Percentiles rank a stretch among this genome's conserved stretches.
Evolutionary conservation across 2,797 vertebrate species (phyloP).

Genomic region (Oceanodroma leucorhoa): DNA sequence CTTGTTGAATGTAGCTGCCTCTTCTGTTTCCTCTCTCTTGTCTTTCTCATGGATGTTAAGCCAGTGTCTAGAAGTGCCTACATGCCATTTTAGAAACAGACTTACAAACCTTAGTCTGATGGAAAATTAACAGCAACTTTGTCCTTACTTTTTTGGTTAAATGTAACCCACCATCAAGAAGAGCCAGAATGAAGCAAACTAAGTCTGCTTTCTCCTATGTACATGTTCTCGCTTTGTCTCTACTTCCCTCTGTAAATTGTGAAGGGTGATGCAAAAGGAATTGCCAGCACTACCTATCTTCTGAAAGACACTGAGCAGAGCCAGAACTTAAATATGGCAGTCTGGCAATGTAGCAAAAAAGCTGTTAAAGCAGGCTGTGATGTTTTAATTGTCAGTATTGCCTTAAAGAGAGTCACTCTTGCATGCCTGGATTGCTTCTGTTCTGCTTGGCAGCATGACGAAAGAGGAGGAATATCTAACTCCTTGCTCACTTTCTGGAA

Average conservation of each 20-base stretch:
- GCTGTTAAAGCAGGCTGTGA: not conserved
- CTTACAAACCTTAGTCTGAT: not conserved
- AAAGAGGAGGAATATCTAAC: not conserved
- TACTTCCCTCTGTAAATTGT: not conserved
- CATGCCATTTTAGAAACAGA: not conserved
- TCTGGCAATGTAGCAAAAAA: constrained; percentile 28
- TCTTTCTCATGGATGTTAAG: not conserved
- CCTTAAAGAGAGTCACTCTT: not conserved
- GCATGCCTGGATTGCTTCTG: not conserved
- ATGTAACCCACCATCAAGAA: not conserved
- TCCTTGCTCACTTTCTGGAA: not conserved
- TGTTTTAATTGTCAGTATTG: constrained; percentile 18
- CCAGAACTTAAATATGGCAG: not conserved
- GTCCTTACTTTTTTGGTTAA: not conserved
- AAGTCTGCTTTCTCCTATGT: not conserved
- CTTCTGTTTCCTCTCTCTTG: not conserved
- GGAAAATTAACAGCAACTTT: not conserved
- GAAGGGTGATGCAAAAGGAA: not conserved
- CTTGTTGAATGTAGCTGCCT: not conserved
- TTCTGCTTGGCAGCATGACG: not conserved
- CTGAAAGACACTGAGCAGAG: not conserved
- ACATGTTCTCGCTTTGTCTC: not conserved
- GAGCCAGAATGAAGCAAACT: not conserved
- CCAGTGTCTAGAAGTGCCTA: not conserved
- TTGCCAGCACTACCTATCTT: not conserved